These are phyloP conservation scores for Pimpla rufipes DNA, from an alignment of 2,888 invertebrate genomes.

Conservation along the genomic window DNA sequence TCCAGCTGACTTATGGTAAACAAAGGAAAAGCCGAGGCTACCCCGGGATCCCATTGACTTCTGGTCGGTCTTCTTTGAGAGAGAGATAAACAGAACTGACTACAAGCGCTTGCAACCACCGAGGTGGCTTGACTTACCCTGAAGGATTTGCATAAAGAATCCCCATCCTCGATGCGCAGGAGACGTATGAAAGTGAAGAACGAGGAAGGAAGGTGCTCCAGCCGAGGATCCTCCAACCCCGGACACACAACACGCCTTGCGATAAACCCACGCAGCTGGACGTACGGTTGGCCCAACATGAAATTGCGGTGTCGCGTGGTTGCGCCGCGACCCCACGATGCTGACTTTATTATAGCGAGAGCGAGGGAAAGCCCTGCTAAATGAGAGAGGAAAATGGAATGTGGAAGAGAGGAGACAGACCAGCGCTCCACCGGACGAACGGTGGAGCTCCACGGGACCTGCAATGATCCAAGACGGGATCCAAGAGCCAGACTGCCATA, in stretches of 20 bases:
- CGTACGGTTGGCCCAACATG: constrained; percentile 33
- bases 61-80: constrained; percentile 25
- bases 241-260: constrained; percentile 8
- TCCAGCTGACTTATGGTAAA: constrained; percentile 47
- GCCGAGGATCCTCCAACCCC: constrained; percentile 22
- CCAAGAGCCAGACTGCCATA: constrained; percentile 37
- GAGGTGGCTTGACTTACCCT: constrained; percentile 42
- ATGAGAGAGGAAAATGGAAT: constrained; percentile 10
- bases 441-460: too few species aligned
- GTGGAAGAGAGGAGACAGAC: constrained; percentile 39
- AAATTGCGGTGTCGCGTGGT: constrained; percentile 17
- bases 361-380: neutral
- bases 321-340: constrained; percentile 31
- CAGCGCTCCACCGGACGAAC: constrained; percentile 9
- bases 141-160: constrained; percentile 45
- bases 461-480: constrained; percentile 21
- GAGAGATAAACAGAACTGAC: constrained; percentile 7
- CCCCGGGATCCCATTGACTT: constrained; percentile 21
- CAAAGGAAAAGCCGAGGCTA: constrained; percentile 39
- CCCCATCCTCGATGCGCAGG: constrained; percentile 7
- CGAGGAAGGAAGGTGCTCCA: constrained; percentile 13
- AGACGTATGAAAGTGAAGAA: neutral
- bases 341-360: constrained; percentile 36
- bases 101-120: constrained; percentile 4
- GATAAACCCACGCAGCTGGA: constrained; percentile 3